Evolutionary conservation across 1,140 invertebrate genomes (phyloP).

Genomic region (Zaprionus davidi): DNA sequence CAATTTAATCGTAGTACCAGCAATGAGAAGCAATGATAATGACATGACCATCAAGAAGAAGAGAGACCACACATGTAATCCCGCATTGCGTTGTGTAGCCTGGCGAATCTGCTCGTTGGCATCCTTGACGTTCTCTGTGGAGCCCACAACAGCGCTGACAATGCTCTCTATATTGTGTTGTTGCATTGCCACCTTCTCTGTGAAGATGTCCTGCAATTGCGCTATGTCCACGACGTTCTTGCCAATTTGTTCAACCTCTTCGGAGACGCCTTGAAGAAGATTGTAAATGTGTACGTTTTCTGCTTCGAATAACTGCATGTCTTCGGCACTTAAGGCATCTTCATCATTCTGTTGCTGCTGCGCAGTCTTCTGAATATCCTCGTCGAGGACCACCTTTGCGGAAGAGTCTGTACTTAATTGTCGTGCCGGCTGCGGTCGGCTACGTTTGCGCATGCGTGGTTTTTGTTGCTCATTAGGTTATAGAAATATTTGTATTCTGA

Average conservation of each 20-base stretch:
- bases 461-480: too few relatives aligned
- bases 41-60: slow-evolving; percentile 98
- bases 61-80: slow-evolving; percentile 95
- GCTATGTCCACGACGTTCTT: slow-evolving; percentile 98
- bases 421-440: slow-evolving; percentile 18
- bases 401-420: slow-evolving; percentile 53
- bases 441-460: slow-evolving; percentile 56
- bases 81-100: slow-evolving; percentile 98
- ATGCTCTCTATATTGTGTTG: slow-evolving; percentile 96
- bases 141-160: slow-evolving; percentile 92
- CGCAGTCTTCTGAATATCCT: slow-evolving; percentile 71
- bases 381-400: slow-evolving; percentile 74
- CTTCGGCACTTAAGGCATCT: slow-evolving; percentile 91
- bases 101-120: slow-evolving; percentile 98
- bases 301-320: slow-evolving; percentile 94
- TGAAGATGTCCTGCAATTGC: slow-evolving; percentile 97
- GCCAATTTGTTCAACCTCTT: slow-evolving; percentile 94
- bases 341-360: slow-evolving; percentile 80
- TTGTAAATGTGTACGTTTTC: slow-evolving; percentile 93
- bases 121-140: slow-evolving; percentile 97
- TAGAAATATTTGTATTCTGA: too few relatives aligned
- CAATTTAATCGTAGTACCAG: slow-evolving; percentile 97
- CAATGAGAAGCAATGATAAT: slow-evolving; percentile 96
- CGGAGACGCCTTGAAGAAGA: slow-evolving; percentile 92
- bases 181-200: slow-evolving; percentile 96